Percentiles rank a stretch among this genome's conserved stretches.
Conservation (phyloP, 2,797 vertebrate genomes). For the Cryptoblepharus egeriae region DNA sequence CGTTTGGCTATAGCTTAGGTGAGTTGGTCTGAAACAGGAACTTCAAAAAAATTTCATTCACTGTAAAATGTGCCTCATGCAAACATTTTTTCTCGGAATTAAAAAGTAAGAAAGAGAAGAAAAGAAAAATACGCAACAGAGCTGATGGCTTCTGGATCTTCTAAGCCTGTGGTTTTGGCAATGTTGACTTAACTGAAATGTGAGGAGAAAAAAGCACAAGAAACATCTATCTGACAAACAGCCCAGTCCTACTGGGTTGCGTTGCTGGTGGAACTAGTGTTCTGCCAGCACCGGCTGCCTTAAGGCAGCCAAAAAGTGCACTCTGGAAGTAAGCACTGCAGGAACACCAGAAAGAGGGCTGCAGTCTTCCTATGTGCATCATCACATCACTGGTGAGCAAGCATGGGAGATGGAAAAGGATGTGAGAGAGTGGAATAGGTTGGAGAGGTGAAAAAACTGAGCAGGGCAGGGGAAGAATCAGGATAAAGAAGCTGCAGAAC, state of each 20-base stretch:
- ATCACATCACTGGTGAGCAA: too few species aligned
- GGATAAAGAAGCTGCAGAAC: too few species aligned
- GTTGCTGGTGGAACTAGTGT: too few species aligned
- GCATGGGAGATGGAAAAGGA: too few species aligned
- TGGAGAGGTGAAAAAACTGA: too few species aligned
- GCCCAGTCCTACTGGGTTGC: too few species aligned
- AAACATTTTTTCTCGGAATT: background rate
- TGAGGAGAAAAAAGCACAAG: background rate
- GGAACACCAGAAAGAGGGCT: too few species aligned
- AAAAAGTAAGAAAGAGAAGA: background rate
- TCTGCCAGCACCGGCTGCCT: background rate
- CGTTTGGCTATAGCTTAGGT: conserved; percentile 17
- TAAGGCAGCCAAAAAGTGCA: too few species aligned
- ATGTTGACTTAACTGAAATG: conserved; percentile 11
- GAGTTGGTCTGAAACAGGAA: conserved; percentile 26
- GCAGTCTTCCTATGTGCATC: too few species aligned
- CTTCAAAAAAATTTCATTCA: conserved; percentile 17
- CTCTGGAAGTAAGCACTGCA: too few species aligned
- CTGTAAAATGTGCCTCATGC: conserved; percentile 21
- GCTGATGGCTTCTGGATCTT: background rate
- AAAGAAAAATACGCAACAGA: background rate
- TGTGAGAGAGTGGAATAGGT: too few species aligned
- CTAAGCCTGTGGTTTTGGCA: conserved; percentile 31
- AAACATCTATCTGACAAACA: conserved; percentile 5
- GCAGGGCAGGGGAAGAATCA: too few species aligned